Evolutionary conservation across 1,140 invertebrate species (phyloP), one percentile per base, ranked within the genome.

Genomic region (Ceratina japonica): DNA sequence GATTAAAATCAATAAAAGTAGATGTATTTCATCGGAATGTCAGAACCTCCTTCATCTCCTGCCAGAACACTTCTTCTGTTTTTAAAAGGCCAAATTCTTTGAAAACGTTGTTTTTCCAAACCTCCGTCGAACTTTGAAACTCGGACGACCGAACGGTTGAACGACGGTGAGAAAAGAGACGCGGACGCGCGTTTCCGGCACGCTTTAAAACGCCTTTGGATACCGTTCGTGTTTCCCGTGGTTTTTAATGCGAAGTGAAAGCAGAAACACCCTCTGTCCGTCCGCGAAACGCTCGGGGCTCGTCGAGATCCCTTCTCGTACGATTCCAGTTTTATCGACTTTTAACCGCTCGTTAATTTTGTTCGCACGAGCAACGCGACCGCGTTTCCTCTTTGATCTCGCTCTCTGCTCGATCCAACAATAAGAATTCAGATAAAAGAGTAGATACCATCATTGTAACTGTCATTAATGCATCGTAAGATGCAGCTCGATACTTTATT

Each of bases 191-290:
- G 44, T 71, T 77, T 37, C 75, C 68, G 68, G 15, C 27, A 59
- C 27, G 27, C 18, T 58, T 24, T 22, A 18, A 18, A 18, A 8
- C 56, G 75, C 75, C 75, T 76, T 76, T 22, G 75, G 75, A 61
- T 52, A 66, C 61, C 68, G 7, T 16, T 22, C 22, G 44, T 76
- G n/a, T 78, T 72, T 63, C 62, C 10, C 20, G 20, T 51, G 18
- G 4, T 74, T 54, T 74, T 52, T 44, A 62, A 54, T 20, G 49
- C 8, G 20, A 56, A 49, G 75, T 78, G 75, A 78, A 78, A 78
- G 75, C 75, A 78, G 59, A 18, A 54, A 37, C 66, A 52, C 65
- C 75, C 75, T 70, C 75, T 76, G 66, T 76, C 75, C 51, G 59
- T 77, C 59, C 20, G 68, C 70, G 66, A 63, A 77, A 77, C 59